phyloP scores from a whole-genome alignment of 2,797 vertebrate species.

The Amblyopsis hoosieri region DNA sequence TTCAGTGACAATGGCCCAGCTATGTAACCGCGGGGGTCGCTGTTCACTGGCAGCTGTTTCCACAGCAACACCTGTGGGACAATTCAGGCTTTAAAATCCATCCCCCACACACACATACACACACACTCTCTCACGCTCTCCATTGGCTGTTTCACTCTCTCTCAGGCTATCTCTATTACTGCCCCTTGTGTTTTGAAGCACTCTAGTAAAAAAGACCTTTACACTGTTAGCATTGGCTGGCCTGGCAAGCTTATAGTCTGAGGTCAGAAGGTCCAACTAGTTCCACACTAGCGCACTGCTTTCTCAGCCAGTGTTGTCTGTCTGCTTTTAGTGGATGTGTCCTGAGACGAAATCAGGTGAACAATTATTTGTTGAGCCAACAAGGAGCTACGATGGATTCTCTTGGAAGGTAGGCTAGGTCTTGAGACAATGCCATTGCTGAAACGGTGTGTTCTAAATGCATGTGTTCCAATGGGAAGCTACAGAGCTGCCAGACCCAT shows the following conservation, averaged over 20 bases:
- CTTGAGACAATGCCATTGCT: background rate
- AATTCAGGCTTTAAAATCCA: constrained; percentile 10
- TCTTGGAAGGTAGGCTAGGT: constrained; percentile 57
- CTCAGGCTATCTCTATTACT: constrained; percentile 4
- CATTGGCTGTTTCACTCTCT: background rate
- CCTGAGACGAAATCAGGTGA: background rate
- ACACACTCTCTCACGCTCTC: constrained; percentile 1
- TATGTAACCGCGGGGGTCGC: constrained; percentile 27
- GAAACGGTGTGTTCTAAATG: background rate
- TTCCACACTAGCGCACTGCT: background rate
- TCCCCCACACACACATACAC: background rate
- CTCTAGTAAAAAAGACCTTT: constrained; percentile 71
- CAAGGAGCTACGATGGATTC: background rate
- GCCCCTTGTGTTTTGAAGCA: constrained; percentile 5
- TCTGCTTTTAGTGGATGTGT: background rate
- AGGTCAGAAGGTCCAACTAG: constrained; percentile 27
- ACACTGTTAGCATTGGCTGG: constrained; percentile 29
- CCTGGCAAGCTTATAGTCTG: constrained; percentile 3
- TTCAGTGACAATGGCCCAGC: constrained; percentile 31
- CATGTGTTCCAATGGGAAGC: too few relatives aligned
- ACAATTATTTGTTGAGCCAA: constrained; percentile 30
- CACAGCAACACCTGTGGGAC: constrained; percentile 40
- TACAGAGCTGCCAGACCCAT: too few relatives aligned
- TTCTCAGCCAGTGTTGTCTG: background rate
- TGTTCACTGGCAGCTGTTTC: constrained; percentile 41